phyloP scores from a whole-genome alignment of 2,888 invertebrate genomes.

The Macrophya alboannulata region DNA sequence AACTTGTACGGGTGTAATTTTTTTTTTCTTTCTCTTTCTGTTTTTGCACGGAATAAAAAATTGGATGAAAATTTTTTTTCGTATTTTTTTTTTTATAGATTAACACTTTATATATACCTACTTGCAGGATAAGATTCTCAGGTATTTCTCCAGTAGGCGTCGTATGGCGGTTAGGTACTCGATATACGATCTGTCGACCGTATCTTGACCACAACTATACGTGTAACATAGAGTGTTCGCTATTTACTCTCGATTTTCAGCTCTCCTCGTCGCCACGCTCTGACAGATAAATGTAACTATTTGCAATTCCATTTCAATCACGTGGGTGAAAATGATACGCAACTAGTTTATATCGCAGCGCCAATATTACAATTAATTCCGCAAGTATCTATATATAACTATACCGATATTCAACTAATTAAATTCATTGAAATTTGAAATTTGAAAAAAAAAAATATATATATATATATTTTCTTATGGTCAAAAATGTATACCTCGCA shows the following conservation, averaged over 20 bases:
- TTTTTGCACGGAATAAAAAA: background rate
- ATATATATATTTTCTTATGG: background rate
- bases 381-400: background rate
- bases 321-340: constrained; percentile 16
- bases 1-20: background rate
- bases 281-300: constrained; percentile 34
- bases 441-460: too few relatives aligned
- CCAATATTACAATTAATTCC: background rate
- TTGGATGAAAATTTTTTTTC: background rate
- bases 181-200: constrained; percentile 23
- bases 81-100: background rate
- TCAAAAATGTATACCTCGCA: background rate
- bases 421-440: background rate
- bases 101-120: background rate
- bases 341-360: background rate
- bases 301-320: constrained; percentile 43
- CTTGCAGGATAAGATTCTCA: background rate
- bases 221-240: background rate
- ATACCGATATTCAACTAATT: too few relatives aligned
- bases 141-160: constrained; percentile 44
- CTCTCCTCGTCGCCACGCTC: constrained; percentile 27
- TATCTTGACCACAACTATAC: constrained; percentile 40
- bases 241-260: constrained; percentile 53
- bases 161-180: background rate
- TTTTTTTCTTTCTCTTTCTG: background rate